These are phyloP conservation scores for Pemphigus obesinymphae DNA, from an alignment of 1,140 invertebrate species.

Conservation along the genomic window DNA sequence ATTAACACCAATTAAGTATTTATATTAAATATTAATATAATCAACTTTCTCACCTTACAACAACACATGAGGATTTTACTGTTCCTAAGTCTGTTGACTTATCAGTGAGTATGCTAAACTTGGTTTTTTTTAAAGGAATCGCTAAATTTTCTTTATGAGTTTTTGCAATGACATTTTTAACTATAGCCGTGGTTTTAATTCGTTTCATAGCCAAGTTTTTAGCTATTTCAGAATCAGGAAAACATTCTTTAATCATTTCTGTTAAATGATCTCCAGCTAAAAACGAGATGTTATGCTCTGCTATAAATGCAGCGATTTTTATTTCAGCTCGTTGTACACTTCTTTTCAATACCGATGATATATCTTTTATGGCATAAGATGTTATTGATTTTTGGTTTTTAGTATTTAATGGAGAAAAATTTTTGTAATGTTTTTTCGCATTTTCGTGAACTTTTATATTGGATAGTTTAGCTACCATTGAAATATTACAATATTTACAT, in stretches of 20 bases:
- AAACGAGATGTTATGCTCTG: conserved; percentile 42
- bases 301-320: conserved; percentile 36
- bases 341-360: background rate
- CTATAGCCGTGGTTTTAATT: background rate
- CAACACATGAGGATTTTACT: background rate
- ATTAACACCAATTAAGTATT: too few relatives aligned
- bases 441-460: background rate
- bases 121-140: background rate
- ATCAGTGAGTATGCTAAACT: background rate
- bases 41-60: background rate
- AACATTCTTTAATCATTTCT: conserved; percentile 26
- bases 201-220: background rate
- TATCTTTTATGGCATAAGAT: background rate
- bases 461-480: background rate
- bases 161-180: background rate
- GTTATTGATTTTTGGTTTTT: background rate
- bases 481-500: too few relatives aligned
- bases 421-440: background rate
- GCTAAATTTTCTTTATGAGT: background rate
- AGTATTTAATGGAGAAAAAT: background rate
- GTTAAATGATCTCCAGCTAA: conserved; percentile 17
- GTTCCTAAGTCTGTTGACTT: background rate
- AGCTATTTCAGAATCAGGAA: conserved; percentile 38
- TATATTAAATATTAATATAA: too few relatives aligned
- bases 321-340: conserved; percentile 42